Evolutionary conservation across 2,113 vertebrate species (phyloP).

Genomic region (Tenrec ecaudatus): DNA sequence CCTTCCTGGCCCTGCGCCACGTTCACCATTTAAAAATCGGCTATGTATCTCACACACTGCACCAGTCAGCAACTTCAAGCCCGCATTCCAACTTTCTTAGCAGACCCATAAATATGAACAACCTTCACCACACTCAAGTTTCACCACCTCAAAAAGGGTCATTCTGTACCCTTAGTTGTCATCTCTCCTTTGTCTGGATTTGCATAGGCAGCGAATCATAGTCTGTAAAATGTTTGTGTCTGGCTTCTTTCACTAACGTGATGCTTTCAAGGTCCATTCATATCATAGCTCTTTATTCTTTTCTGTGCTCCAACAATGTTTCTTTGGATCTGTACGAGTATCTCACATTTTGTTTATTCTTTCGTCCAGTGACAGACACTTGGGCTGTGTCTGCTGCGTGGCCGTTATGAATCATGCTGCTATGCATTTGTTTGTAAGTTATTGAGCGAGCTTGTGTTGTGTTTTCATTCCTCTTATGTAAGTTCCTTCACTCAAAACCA

Average conservation of each 20-base stretch:
- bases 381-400: background rate
- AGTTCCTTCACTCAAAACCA: background rate
- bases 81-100: no score
- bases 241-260: background rate
- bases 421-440: background rate
- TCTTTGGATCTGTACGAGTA: background rate
- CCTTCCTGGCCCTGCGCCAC: no score
- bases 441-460: background rate
- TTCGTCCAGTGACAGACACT: background rate
- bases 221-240: background rate
- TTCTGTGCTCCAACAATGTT: background rate
- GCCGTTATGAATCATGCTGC: background rate
- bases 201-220: background rate
- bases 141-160: no score
- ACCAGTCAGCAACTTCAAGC: no score
- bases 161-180: no score
- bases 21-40: no score
- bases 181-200: background rate
- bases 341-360: background rate
- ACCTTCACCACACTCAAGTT: no score
- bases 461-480: background rate
- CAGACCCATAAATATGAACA: no score
- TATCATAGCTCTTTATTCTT: background rate
- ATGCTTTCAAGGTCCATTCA: background rate
- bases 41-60: no score